phyloP scores from a whole-genome alignment of 2,113 vertebrate species.

The Phrynocephalus versicolor region DNA sequence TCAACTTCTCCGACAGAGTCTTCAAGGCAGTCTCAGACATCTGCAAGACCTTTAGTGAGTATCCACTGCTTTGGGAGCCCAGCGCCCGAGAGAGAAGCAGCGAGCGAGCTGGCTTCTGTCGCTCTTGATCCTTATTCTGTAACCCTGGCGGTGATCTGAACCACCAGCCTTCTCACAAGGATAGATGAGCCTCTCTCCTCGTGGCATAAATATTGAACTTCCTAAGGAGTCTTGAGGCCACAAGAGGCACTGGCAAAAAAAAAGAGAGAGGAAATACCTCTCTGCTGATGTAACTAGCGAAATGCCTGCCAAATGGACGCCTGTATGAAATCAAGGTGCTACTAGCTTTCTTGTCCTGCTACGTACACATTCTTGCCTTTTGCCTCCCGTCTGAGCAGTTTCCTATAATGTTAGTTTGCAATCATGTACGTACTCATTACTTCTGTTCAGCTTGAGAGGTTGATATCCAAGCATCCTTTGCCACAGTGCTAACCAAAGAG shows the following conservation, averaged over 20 bases:
- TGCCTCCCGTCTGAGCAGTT: not conserved
- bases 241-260: not conserved
- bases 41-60: conserved; percentile 99
- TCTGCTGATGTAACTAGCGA: not conserved
- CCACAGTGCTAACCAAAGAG: not conserved
- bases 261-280: not conserved
- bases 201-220: accelerated
- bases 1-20: conserved; percentile 98
- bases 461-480: not conserved
- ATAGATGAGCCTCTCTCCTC: not conserved
- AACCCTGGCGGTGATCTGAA: not conserved
- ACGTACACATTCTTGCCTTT: not conserved
- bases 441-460: not conserved
- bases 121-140: not conserved
- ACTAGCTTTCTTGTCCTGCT: not conserved
- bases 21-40: conserved; percentile 99
- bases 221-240: not conserved
- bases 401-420: not conserved
- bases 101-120: conserved; percentile 23
- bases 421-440: not conserved
- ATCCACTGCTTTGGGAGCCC: conserved; percentile 5
- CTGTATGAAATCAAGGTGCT: not conserved
- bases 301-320: not conserved
- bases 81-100: not conserved
- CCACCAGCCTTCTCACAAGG: not conserved